Evolutionary conservation across 2,888 invertebrate species (phyloP).

Genomic region (Dicyrtomina minuta): DNA sequence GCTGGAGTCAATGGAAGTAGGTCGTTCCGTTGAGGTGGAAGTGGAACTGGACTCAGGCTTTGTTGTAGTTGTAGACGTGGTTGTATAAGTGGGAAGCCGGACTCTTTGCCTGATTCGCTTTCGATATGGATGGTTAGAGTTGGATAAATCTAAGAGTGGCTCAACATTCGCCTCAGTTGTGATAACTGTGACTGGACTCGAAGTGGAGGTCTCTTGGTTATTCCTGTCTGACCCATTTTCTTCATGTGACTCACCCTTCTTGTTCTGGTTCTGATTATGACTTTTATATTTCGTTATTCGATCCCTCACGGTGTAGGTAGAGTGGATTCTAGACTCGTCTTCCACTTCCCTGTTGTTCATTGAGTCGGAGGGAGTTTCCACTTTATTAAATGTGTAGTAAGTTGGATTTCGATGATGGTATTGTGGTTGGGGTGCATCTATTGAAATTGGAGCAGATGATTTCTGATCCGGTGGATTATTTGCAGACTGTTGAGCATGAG

Average conservation of each 20-base stretch:
- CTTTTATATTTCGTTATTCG: background rate
- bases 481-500: background rate
- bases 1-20: background rate
- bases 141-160: too few relatives aligned
- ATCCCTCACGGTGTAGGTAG: background rate
- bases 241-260: background rate
- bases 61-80: too few relatives aligned
- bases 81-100: background rate
- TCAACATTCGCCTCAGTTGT: background rate
- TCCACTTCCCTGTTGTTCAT: background rate
- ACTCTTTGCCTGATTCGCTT: conserved; percentile 16
- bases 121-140: background rate
- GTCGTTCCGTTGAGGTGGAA: background rate
- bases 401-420: background rate
- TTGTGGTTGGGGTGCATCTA: too few relatives aligned
- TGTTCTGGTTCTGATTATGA: background rate
- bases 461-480: background rate
- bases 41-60: background rate
- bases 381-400: conserved; percentile 11
- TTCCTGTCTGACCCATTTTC: conserved; percentile 6
- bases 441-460: background rate
- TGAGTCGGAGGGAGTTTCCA: background rate
- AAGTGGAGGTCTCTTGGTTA: background rate
- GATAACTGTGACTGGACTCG: conserved; percentile 10
- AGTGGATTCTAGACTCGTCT: conserved; percentile 11